Conservation (phyloP, 2,888 invertebrate species). For the Meghimatium bilineatum region DNA sequence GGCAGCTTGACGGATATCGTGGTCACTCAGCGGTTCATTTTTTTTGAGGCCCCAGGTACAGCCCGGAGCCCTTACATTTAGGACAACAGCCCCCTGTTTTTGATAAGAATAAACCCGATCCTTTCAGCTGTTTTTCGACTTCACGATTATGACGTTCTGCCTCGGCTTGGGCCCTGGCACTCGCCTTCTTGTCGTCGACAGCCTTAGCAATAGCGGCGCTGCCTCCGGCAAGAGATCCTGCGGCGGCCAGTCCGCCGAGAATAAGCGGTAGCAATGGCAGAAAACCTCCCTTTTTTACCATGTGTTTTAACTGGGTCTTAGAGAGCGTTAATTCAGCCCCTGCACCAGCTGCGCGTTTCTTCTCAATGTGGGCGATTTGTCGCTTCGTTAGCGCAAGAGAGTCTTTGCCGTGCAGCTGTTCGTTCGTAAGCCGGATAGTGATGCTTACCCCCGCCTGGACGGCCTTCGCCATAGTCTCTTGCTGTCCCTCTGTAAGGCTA, state of each 20-base stretch:
- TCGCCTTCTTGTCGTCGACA: background rate
- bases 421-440: too few species aligned
- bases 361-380: background rate
- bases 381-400: background rate
- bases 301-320: background rate
- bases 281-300: too few species aligned
- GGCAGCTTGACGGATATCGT: background rate
- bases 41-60: conserved; percentile 5
- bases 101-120: background rate
- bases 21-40: background rate
- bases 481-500: too few species aligned
- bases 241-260: too few species aligned
- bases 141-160: background rate
- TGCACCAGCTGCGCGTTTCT: background rate
- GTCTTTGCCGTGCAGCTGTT: background rate
- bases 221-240: background rate
- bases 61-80: background rate
- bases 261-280: background rate
- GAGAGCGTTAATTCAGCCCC: background rate
- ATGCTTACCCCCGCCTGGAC: background rate
- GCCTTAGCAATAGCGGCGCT: background rate
- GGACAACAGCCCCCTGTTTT: background rate
- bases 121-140: background rate
- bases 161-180: background rate
- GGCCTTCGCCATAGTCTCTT: conserved; percentile 8